Conservation (phyloP, 2,113 vertebrate genomes). For the Myotis yumanensis region DNA sequence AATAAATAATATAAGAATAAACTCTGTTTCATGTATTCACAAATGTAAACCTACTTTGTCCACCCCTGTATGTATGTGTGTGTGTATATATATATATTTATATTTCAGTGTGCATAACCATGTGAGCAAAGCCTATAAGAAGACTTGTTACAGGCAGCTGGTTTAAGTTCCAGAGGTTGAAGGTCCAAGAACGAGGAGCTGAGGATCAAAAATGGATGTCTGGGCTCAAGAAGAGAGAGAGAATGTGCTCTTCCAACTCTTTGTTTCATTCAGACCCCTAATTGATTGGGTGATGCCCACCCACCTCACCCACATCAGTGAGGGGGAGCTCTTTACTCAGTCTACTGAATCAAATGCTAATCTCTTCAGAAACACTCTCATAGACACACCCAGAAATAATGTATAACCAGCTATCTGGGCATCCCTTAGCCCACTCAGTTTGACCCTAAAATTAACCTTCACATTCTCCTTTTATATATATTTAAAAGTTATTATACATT, state of each 20-base stretch:
- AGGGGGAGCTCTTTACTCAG: background rate
- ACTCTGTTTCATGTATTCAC: background rate
- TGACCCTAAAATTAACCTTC: background rate
- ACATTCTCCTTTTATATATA: background rate
- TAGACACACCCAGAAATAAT: background rate
- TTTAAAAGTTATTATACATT: background rate
- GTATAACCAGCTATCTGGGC: background rate
- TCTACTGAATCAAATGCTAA: background rate
- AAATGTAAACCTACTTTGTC: background rate
- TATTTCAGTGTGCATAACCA: background rate
- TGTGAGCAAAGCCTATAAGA: background rate
- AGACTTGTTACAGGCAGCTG: background rate
- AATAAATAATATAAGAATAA: background rate
- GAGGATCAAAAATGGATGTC: background rate
- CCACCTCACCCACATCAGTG: too few relatives aligned
- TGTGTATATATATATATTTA: too few relatives aligned
- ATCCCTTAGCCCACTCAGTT: background rate
- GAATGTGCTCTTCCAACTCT: fast-evolving
- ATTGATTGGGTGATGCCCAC: background rate
- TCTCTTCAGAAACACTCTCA: background rate
- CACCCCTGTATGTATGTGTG: background rate
- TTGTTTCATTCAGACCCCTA: background rate
- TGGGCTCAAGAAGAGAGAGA: background rate
- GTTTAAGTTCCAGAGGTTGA: background rate
- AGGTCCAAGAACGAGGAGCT: background rate